These are phyloP conservation scores for Adelphocoris suturalis DNA, from an alignment of 2,888 invertebrate genomes.

Conservation along the genomic window DNA sequence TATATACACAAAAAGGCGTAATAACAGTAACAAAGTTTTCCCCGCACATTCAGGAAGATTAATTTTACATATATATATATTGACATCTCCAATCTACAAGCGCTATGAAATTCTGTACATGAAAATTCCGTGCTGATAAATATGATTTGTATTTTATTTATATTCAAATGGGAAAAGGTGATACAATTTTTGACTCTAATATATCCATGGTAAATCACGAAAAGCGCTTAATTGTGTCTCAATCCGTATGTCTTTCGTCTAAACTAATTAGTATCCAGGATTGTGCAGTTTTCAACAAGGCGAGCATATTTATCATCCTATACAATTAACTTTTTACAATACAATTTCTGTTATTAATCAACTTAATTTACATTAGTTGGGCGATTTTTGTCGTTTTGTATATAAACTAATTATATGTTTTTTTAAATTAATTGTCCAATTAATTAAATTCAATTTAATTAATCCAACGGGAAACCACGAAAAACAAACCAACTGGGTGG, in stretches of 20 bases:
- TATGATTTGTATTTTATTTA: neutral
- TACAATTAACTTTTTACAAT: slow-evolving; percentile 47
- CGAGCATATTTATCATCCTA: slow-evolving; percentile 49
- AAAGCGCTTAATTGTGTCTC: slow-evolving; percentile 45
- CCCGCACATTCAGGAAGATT: slow-evolving; percentile 1
- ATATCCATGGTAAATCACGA: neutral
- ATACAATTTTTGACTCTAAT: slow-evolving; percentile 4
- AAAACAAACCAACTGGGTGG: too few species aligned
- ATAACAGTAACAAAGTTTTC: slow-evolving; percentile 30
- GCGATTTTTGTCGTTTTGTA: slow-evolving; percentile 40
- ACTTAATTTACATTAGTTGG: neutral
- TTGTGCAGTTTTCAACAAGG: slow-evolving; percentile 67
- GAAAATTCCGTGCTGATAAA: slow-evolving; percentile 30
- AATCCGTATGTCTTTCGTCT: slow-evolving; percentile 14
- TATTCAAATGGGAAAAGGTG: slow-evolving; percentile 1
- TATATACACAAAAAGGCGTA: slow-evolving; percentile 45
- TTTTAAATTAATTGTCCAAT: too few species aligned
- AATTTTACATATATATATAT: slow-evolving; percentile 30
- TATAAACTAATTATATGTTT: too few species aligned
- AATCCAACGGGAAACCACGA: too few species aligned
- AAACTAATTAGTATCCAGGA: slow-evolving; percentile 57
- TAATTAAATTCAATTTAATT: too few species aligned
- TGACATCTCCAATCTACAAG: slow-evolving; percentile 53
- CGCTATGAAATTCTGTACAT: slow-evolving; percentile 55
- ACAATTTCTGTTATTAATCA: slow-evolving; percentile 40